Evolutionary conservation across 2,888 invertebrate genomes (phyloP), one percentile per base, ranked within the genome.

Genomic region (Mimas tiliae): DNA sequence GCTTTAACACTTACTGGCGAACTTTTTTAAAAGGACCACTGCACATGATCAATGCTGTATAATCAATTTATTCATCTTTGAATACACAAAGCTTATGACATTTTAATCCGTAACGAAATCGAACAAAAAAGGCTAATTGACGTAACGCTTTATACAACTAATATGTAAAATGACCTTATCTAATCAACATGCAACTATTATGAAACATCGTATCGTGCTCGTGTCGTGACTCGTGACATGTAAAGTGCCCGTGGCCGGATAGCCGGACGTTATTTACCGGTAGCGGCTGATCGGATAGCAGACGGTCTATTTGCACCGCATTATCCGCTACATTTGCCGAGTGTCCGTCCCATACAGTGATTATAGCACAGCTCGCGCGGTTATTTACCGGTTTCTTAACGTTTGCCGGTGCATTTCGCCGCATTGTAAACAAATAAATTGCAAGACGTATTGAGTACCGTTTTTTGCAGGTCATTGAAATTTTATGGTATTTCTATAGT

Each of bases 291-390:
- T 63, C 66, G 63, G 47, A 66, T 70, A 67, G 50, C 67, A 68
- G 69, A 66, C 69, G 73, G 68, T 75, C 73, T 76, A 72, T 77
- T 76, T 76, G 70, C 72, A 67, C 70, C 73, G 69, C 69, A 77
- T 74, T 74, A 76, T 73, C 74, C 74, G 72, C 72, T 70, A 66
- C 70, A 74, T 71, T 71, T 70, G 70, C 67, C 70, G 74, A 70
- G 72, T 70, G 69, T 67, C 50, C 58, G 69, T 67, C 50, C 58
- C 19, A 58, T 42, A 38, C 58, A 19, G 19, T 38, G 66, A 65
- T 55, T 65, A 52, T 63, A 65, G 53, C 19, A 16, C 58, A 12
- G n/a, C n/a, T n/a, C n/a, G n/a, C n/a, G n/a, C 58, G 66, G 64
- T 67, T 69, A 66, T 66, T 69, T 66, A 53, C 63, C 47, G 19